Percentiles rank a stretch among this genome's conserved stretches.
These are phyloP conservation scores for Lasioglossum vierecki DNA, from an alignment of 2,888 invertebrate genomes.

Conservation along the genomic window DNA sequence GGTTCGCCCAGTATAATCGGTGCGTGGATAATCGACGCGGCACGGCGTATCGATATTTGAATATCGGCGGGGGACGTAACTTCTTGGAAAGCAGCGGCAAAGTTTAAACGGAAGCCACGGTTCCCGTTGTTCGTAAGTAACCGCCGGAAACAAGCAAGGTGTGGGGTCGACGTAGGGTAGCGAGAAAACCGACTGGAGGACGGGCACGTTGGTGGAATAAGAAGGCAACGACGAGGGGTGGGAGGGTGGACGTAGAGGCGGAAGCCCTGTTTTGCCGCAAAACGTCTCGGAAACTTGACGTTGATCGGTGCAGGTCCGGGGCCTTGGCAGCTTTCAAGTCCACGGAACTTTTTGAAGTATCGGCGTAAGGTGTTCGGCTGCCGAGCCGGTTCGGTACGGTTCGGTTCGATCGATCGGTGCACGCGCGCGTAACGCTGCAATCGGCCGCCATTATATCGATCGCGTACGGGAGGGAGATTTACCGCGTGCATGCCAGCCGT, in stretches of 20 bases:
- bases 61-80: constrained; percentile 26
- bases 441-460: constrained; percentile 76
- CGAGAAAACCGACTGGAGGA: background rate
- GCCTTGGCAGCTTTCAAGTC: constrained; percentile 58
- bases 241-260: background rate
- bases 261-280: constrained; percentile 49
- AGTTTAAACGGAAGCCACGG: constrained; percentile 34
- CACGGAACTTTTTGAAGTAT: constrained; percentile 49
- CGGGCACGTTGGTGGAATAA: background rate
- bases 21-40: background rate
- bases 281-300: constrained; percentile 55
- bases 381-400: background rate
- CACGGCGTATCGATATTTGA: constrained; percentile 31
- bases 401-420: constrained; percentile 49
- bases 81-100: constrained; percentile 19
- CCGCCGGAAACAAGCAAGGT: constrained; percentile 35
- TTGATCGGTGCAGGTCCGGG: constrained; percentile 54
- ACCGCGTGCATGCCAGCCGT: constrained; percentile 79
- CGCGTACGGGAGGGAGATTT: constrained; percentile 75
- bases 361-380: constrained; percentile 10
- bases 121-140: constrained; percentile 49
- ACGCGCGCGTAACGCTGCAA: constrained; percentile 51
- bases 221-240: background rate
- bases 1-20: background rate
- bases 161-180: background rate